phyloP scores from a whole-genome alignment of 2,797 vertebrate species.

The Borostomias antarcticus region DNA sequence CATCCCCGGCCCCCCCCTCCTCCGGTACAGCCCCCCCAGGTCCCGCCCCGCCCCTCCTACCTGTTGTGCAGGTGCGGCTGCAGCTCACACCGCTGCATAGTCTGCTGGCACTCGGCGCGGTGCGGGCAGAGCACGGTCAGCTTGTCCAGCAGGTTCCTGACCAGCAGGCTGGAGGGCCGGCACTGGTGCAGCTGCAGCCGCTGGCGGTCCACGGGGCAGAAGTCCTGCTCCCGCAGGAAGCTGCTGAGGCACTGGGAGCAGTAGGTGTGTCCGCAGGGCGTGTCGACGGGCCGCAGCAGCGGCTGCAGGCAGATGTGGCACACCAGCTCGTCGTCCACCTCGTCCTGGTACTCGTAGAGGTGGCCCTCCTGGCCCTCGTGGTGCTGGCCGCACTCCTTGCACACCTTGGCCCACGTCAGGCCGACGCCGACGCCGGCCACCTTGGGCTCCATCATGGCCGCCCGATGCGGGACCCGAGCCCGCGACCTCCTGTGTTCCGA shows the following conservation, averaged over 20 bases:
- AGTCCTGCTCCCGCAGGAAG: constrained; percentile 90
- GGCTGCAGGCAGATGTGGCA: constrained; percentile 95
- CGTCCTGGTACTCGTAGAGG: constrained; percentile 91
- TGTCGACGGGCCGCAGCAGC: constrained; percentile 90
- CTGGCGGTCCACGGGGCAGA: constrained; percentile 90
- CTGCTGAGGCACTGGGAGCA: constrained; percentile 89
- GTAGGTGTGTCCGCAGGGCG: constrained; percentile 91
- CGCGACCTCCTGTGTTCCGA: constrained; percentile 29
- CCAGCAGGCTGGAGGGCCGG: constrained; percentile 88
- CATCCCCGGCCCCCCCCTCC: neutral
- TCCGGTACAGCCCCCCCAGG: neutral
- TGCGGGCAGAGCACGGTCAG: constrained; percentile 85
- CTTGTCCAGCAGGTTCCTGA: constrained; percentile 91
- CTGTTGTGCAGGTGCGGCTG: constrained; percentile 93
- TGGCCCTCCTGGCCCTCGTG: constrained; percentile 85
- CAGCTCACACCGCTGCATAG: constrained; percentile 90
- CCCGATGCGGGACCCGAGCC: constrained; percentile 37
- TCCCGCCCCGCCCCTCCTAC: constrained; percentile 53
- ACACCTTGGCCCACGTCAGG: constrained; percentile 78
- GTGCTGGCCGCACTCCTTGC: constrained; percentile 87
- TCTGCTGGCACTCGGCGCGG: constrained; percentile 78
- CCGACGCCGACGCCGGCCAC: constrained; percentile 30
- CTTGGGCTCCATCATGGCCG: constrained; percentile 72
- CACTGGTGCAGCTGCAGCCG: constrained; percentile 86
- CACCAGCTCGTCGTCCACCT: constrained; percentile 90